Evolutionary conservation across 2,797 vertebrate species (phyloP).

Genomic region (Vultur gryphus): DNA sequence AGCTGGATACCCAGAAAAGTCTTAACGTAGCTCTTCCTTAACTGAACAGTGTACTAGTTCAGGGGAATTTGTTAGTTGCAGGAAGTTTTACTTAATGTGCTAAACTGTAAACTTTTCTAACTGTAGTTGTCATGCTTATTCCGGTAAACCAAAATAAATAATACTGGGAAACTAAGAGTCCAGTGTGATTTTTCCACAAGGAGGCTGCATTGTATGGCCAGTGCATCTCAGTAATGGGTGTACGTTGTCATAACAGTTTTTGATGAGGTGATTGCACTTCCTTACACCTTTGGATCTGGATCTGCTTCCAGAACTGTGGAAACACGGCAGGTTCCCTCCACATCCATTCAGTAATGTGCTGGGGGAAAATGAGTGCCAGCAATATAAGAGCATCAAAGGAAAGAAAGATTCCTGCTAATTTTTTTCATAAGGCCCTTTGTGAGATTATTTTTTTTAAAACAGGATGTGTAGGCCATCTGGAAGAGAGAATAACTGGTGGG

Average conservation of each 20-base stretch:
- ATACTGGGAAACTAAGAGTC: background rate
- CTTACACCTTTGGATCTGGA: background rate
- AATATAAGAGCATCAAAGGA: background rate
- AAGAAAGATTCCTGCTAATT: background rate
- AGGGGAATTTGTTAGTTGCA: background rate
- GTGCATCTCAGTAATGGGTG: background rate
- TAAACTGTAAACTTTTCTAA: background rate
- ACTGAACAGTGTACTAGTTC: background rate
- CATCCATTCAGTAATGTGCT: background rate
- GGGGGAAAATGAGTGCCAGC: background rate
- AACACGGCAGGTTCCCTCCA: background rate
- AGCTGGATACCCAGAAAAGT: background rate
- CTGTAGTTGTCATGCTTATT: background rate
- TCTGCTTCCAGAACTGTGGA: background rate
- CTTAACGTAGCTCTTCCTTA: background rate
- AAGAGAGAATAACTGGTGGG: background rate
- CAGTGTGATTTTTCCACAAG: background rate
- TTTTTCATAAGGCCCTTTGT: background rate
- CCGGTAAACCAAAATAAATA: background rate
- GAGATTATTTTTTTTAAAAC: background rate
- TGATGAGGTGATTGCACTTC: background rate
- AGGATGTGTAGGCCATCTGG: background rate
- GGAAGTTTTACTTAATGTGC: background rate
- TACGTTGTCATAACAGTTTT: background rate
- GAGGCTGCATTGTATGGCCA: background rate